Conservation (phyloP, 2,888 invertebrate genomes). For the Cylloceria caligata region DNA sequence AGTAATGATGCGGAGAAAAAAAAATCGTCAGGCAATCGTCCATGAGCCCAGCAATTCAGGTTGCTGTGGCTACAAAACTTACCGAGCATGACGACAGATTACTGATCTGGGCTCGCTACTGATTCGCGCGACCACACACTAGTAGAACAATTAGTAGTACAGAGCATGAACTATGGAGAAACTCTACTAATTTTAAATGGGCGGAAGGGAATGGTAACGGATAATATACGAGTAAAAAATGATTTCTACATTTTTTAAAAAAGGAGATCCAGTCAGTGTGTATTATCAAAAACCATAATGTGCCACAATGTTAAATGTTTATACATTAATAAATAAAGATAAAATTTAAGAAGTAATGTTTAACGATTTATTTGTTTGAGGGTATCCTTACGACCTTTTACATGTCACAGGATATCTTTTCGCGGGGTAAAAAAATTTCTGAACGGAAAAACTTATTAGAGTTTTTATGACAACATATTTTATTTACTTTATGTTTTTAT, state of each 20-base stretch:
- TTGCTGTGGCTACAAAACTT: slow-evolving; percentile 64
- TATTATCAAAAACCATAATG: background rate
- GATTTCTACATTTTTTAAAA: background rate
- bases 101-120: slow-evolving; percentile 69
- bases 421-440: too few species aligned
- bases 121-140: slow-evolving; percentile 68
- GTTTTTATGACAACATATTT: background rate
- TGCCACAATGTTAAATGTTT: background rate
- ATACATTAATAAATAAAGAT: too few species aligned
- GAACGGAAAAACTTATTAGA: background rate
- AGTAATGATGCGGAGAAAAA: slow-evolving; percentile 57
- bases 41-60: slow-evolving; percentile 25
- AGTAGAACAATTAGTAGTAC: slow-evolving; percentile 53
- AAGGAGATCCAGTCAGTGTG: background rate
- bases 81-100: slow-evolving; percentile 69
- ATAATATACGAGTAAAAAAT: slow-evolving; percentile 34
- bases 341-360: too few species aligned
- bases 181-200: slow-evolving; percentile 28
- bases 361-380: too few species aligned
- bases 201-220: slow-evolving; percentile 22
- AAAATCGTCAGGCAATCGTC: slow-evolving; percentile 60
- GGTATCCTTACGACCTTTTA: too few species aligned
- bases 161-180: slow-evolving; percentile 34
- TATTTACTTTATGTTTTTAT: background rate
- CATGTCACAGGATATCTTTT: too few species aligned